These are phyloP conservation scores for Neodon shergylaensis DNA, from an alignment of 2,113 vertebrate genomes.

Conservation along the genomic window DNA sequence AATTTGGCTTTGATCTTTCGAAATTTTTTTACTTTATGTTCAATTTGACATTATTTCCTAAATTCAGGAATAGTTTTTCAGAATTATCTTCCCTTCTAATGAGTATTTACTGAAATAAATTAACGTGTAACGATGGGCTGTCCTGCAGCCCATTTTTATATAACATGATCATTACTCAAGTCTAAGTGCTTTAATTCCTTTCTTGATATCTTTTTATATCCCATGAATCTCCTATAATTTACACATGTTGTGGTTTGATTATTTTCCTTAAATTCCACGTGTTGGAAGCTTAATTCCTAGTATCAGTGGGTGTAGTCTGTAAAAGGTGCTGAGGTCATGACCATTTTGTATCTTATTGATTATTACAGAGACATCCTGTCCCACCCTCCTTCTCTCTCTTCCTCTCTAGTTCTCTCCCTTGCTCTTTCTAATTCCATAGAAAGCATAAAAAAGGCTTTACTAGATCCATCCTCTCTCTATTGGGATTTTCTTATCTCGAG, in stretches of 20 bases:
- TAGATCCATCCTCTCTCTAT: too few relatives aligned
- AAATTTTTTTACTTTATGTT: neutral
- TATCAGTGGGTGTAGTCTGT: neutral
- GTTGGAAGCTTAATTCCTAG: neutral
- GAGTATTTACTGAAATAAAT: neutral
- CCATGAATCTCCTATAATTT: neutral
- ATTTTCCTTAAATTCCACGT: neutral
- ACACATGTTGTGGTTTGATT: neutral
- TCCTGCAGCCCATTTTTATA: neutral
- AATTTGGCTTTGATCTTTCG: neutral
- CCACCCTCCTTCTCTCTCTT: neutral
- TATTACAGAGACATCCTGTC: neutral
- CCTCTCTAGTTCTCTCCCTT: neutral
- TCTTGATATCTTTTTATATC: neutral
- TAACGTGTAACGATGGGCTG: neutral
- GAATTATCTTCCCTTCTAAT: neutral
- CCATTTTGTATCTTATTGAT: neutral
- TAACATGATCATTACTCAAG: neutral
- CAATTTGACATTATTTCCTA: neutral
- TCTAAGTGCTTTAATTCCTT: conserved; percentile 2
- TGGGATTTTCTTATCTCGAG: neutral
- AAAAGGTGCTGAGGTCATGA: too few relatives aligned
- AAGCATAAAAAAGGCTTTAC: neutral
- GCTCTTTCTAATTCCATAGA: neutral
- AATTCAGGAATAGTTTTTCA: neutral